Evolutionary conservation across 1,140 invertebrate species (phyloP).

Genomic region (Caenorhabditis tropicalis): DNA sequence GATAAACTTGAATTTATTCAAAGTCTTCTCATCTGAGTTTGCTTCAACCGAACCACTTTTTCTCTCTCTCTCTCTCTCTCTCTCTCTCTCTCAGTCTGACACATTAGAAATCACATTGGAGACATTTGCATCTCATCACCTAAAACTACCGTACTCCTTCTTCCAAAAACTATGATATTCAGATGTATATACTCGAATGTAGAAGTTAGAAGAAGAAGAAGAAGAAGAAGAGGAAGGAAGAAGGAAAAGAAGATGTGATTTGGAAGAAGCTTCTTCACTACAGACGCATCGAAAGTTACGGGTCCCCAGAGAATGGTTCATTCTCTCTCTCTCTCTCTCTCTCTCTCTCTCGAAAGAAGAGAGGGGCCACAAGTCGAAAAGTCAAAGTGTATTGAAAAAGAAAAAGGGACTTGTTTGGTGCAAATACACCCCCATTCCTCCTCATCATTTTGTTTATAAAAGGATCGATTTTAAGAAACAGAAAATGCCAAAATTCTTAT

Average conservation of each 20-base stretch:
- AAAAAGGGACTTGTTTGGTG: constrained; percentile 17
- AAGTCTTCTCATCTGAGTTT: too few species aligned
- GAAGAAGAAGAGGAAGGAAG: not conserved
- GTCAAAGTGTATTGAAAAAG: constrained; percentile 31
- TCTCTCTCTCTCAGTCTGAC: not conserved
- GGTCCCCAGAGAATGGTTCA: constrained; percentile 19
- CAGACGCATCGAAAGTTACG: constrained; percentile 29
- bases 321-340: too few species aligned
- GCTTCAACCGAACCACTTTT: too few species aligned
- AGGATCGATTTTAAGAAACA: not conserved
- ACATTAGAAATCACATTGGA: constrained; percentile 32
- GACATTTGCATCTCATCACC: constrained; percentile 41
- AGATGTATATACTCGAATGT: not conserved
- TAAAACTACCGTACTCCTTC: constrained; percentile 36
- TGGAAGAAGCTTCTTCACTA: constrained; percentile 28
- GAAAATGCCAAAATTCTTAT: not conserved
- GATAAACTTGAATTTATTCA: too few species aligned
- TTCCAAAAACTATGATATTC: not conserved
- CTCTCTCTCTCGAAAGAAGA: not conserved
- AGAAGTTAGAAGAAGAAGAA: not conserved
- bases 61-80: not conserved
- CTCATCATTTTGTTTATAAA: constrained; percentile 26
- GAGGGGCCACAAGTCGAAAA: constrained; percentile 28
- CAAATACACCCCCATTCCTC: not conserved
- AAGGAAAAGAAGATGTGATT: constrained; percentile 34